These are phyloP conservation scores for Syngnathus acus DNA, from an alignment of 2,797 vertebrate species.

Conservation along the genomic window DNA sequence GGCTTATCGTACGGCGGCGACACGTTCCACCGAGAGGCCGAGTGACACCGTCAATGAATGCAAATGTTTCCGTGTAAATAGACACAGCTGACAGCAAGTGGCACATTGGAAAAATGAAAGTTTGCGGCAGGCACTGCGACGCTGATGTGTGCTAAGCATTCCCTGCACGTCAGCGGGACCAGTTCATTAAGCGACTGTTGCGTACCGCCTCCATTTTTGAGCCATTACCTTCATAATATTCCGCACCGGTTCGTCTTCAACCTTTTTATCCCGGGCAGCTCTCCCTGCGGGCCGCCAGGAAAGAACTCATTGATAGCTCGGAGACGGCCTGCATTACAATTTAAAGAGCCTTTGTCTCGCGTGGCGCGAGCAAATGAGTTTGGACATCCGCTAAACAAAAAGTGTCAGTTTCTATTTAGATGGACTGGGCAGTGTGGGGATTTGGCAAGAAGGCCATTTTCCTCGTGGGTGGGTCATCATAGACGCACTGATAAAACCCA, in stretches of 20 bases:
- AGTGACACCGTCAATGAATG: constrained; percentile 25
- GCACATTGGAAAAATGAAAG: constrained; percentile 22
- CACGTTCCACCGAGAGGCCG: constrained; percentile 15
- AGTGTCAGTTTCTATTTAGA: constrained; percentile 70
- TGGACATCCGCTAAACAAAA: constrained; percentile 74
- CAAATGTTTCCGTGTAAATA: constrained; percentile 34
- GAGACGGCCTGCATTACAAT: constrained; percentile 63
- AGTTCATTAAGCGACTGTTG: constrained; percentile 57
- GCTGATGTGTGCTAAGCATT: constrained; percentile 30
- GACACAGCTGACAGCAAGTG: constrained; percentile 20
- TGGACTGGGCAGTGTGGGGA: constrained; percentile 51
- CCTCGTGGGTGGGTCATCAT: constrained; percentile 48
- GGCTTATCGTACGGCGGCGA: constrained; percentile 28
- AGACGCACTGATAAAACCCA: constrained; percentile 46
- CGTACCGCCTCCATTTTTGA: constrained; percentile 53
- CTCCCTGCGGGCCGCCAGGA: constrained; percentile 46
- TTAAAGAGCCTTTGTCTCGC: constrained; percentile 66
- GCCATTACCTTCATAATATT: constrained; percentile 66
- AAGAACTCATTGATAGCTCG: constrained; percentile 63
- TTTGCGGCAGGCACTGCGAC: constrained; percentile 18
- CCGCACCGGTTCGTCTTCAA: constrained; percentile 58
- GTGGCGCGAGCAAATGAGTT: constrained; percentile 63
- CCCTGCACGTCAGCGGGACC: constrained; percentile 41
- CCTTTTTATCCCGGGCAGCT: constrained; percentile 54
- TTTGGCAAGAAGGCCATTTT: constrained; percentile 64